A percentile compares a stretch with the other conserved stretches of the same genome.
These are phyloP conservation scores for Anniella stebbinsi DNA, from an alignment of 2,797 vertebrate species.

Conservation along the genomic window DNA sequence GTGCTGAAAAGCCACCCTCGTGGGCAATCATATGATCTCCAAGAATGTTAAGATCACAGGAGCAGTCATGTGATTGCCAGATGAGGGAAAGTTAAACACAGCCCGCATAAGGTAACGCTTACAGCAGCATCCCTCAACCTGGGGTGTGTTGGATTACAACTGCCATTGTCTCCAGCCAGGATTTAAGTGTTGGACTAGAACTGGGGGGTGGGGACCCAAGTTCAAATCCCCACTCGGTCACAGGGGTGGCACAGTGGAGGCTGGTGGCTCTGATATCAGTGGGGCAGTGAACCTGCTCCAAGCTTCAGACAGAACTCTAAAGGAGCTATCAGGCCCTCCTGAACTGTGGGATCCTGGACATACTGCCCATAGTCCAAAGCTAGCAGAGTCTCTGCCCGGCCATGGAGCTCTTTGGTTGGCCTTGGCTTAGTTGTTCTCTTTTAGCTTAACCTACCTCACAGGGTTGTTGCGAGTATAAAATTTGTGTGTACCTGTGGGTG, in stretches of 20 bases:
- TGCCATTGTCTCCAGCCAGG: background rate
- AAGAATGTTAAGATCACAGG: background rate
- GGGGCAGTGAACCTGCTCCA: no score
- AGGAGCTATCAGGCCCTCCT: no score
- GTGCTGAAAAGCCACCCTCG: background rate
- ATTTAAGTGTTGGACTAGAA: background rate
- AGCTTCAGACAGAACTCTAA: no score
- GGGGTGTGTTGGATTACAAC: background rate
- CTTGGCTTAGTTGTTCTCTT: background rate
- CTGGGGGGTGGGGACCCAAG: background rate
- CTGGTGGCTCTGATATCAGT: no score
- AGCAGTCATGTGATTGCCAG: background rate
- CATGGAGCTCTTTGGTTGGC: no score
- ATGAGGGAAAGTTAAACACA: background rate
- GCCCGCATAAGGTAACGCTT: background rate
- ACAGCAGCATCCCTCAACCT: background rate
- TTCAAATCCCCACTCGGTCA: no score
- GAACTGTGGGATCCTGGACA: no score
- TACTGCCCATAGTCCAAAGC: no score
- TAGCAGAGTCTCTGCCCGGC: no score
- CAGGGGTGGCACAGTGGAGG: no score
- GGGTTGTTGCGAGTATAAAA: background rate
- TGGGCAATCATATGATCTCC: background rate
- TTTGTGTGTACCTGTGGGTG: background rate
- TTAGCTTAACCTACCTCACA: background rate